phyloP scores from a whole-genome alignment of 2,797 vertebrate genomes.

The Myotis findleyi region DNA sequence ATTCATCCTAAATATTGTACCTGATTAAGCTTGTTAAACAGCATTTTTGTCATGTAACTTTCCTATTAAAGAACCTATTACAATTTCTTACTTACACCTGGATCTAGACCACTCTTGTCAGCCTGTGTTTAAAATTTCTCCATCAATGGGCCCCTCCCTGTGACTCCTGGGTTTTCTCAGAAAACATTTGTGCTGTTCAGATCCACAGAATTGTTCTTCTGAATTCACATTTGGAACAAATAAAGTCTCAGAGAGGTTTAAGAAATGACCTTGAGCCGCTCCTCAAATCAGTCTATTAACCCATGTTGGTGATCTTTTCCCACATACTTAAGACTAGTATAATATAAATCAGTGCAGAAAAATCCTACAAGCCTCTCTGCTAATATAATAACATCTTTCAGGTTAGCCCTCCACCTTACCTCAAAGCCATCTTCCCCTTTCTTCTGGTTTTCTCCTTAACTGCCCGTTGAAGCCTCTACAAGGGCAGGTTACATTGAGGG shows the following conservation, averaged over 20 bases:
- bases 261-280: neutral
- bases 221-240: conserved; percentile 38
- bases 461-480: neutral
- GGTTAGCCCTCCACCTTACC: neutral
- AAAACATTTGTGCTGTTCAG: neutral
- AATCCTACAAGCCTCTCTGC: neutral
- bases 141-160: neutral
- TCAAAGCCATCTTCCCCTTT: neutral
- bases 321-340: neutral
- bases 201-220: neutral
- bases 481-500: neutral
- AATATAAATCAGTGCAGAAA: conserved; percentile 20
- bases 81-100: conserved; percentile 30
- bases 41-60: conserved; percentile 48
- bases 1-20: conserved; percentile 13
- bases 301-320: neutral
- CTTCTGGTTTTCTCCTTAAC: conserved; percentile 16
- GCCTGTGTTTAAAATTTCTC: conserved; percentile 25
- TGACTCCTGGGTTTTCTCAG: neutral
- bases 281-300: conserved; percentile 25
- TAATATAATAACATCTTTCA: neutral
- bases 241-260: neutral
- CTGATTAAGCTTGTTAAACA: conserved; percentile 64
- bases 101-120: conserved; percentile 19
- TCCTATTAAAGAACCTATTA: neutral